Evolutionary conservation across 2,888 invertebrate species (phyloP).

Genomic region (Catonia carolina): DNA sequence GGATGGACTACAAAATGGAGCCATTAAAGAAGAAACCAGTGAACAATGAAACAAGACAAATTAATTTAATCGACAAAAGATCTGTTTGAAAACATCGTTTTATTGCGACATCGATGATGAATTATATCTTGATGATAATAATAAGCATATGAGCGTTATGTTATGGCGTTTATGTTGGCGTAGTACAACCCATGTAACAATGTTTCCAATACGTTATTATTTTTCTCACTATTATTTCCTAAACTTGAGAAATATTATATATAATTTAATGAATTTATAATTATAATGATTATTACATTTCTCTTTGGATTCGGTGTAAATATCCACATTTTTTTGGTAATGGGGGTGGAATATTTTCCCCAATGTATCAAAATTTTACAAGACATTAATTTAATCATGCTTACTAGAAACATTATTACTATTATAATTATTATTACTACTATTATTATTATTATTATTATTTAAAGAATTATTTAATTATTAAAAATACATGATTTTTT

Average conservation of each 20-base stretch:
- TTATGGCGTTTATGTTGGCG: constrained; percentile 22
- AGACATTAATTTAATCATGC: too few relatives aligned
- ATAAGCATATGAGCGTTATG: too few relatives aligned
- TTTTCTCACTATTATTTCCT: constrained; percentile 19
- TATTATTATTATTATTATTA: constrained; percentile 7
- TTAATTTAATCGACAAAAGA: neutral
- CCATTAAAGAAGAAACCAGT: constrained; percentile 35
- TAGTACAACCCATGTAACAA: constrained; percentile 23
- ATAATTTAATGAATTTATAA: constrained; percentile 26
- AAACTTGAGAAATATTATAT: constrained; percentile 15
- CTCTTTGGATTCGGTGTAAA: constrained; percentile 26
- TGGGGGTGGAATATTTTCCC: constrained; percentile 19
- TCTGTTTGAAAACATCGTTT: constrained; percentile 22
- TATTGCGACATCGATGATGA: constrained; percentile 13
- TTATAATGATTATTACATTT: constrained; percentile 21
- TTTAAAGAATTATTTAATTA: constrained; percentile 9
- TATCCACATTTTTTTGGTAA: constrained; percentile 21
- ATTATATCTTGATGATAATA: too few relatives aligned
- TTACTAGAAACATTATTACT: neutral
- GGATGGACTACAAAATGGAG: constrained; percentile 51
- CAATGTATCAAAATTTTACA: constrained; percentile 16
- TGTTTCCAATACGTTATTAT: constrained; percentile 26
- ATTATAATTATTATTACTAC: neutral
- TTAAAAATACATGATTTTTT: constrained; percentile 14
- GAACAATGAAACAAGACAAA: neutral